Evolutionary conservation across 2,113 vertebrate species (phyloP).

Genomic region (Syrrhaptes paradoxus): DNA sequence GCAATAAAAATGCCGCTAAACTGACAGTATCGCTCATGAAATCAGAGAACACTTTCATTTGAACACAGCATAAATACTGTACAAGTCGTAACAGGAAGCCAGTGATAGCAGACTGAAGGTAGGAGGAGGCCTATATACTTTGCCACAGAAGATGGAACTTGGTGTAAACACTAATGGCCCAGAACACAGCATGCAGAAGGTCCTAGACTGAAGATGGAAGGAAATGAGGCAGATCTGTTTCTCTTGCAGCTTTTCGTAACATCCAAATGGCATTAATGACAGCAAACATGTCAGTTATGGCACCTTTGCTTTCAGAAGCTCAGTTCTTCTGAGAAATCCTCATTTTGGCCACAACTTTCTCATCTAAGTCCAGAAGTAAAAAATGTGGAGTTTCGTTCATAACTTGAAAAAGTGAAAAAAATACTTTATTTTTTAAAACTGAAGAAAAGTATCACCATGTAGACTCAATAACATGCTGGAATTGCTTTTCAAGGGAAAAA

Average conservation of each 20-base stretch:
- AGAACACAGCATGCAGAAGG: neutral
- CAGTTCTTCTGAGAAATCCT: neutral
- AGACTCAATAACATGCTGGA: neutral
- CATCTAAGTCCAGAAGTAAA: neutral
- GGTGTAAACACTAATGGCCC: neutral
- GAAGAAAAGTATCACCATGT: neutral
- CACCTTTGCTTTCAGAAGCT: neutral
- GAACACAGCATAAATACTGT: neutral
- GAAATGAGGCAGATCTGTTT: neutral
- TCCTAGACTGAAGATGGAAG: neutral
- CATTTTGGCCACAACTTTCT: neutral
- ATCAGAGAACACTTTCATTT: neutral
- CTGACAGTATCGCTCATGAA: neutral
- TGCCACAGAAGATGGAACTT: neutral
- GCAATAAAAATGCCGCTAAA: neutral
- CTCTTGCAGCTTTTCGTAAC: neutral
- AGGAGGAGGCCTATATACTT: neutral
- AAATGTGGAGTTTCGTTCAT: neutral
- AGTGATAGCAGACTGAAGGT: neutral
- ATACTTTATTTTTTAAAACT: neutral
- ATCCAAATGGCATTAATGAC: neutral
- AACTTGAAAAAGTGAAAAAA: neutral
- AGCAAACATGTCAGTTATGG: neutral
- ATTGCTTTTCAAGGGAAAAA: neutral
- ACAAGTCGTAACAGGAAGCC: constrained; percentile 19